Evolutionary conservation across 1,140 invertebrate species (phyloP), one percentile per base, ranked within the genome.

Genomic region (Nasonia giraulti): DNA sequence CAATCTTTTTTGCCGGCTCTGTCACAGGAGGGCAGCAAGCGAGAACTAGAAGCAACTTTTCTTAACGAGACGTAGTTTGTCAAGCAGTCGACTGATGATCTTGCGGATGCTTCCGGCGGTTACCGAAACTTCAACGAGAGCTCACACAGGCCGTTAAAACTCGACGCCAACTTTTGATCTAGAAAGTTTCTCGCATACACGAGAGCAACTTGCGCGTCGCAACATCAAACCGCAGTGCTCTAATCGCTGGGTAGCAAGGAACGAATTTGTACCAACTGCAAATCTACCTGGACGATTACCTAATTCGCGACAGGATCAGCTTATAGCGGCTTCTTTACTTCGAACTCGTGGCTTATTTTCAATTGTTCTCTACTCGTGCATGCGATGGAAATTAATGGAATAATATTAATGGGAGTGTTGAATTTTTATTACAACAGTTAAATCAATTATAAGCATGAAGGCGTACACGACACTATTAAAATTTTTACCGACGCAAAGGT

Each of bases 101-200:
- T 85, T 77, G 84, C 23, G 79, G 73, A 68, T 81, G 62, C 71
- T 76, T 71, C 40, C 55, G 69, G 84, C 84, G 73, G 47, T 50
- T 76, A 68, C 47, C 37, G 62, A 77, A 83, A 83, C 82, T 83
- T 77, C 82, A 77, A 82, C 73, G 50, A 76, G 50, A 66, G 50
- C 82, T 68, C 82, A 77, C 82, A 77, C 73, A 76, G 40, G n/a
- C 74, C 74, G 82, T 83, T 83, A 83, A 83, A 83, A 83, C 82
- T 76, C 37, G 31, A 77, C 62, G 20, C n/a, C 4, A 76, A 83
- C 73, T 77, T 83, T 76, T 83, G 82, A 83, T 83, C 82, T 76
- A 77, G 73, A 83, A 83, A 83, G 82, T 83, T 82, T 62, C 55
- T 77, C 40, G 12, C 55, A 47, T 76, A 44, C 10, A 73, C 69